Percentiles rank a stretch among this genome's conserved stretches.
These are phyloP conservation scores for Brachionus plicatilis DNA, from an alignment of 1,140 invertebrate species.

Conservation along the genomic window DNA sequence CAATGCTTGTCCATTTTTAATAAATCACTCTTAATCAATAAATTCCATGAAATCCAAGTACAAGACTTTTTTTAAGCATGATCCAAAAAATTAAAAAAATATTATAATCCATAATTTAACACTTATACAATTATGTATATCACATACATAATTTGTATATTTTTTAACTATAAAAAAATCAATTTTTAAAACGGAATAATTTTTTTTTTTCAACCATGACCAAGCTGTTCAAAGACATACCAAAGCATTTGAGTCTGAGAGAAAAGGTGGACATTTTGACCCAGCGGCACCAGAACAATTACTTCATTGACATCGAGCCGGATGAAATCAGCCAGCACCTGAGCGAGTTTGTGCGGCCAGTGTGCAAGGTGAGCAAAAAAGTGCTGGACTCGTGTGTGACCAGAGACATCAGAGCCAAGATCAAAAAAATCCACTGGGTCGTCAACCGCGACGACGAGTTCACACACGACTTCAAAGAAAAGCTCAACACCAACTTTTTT, in stretches of 20 bases:
- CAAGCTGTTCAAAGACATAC: background rate
- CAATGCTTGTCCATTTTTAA: too few species aligned
- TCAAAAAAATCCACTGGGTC: background rate
- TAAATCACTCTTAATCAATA: background rate
- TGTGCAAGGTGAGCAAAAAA: background rate
- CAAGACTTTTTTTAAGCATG: background rate
- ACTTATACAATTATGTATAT: background rate
- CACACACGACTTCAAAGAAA: background rate
- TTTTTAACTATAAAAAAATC: background rate
- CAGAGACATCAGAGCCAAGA: background rate
- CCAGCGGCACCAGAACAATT: background rate
- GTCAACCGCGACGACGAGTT: background rate
- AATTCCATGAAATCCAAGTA: background rate
- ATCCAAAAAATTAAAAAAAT: background rate
- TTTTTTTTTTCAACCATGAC: background rate
- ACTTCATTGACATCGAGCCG: background rate
- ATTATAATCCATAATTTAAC: background rate
- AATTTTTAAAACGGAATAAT: background rate
- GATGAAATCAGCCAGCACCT: background rate
- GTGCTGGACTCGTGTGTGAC: background rate
- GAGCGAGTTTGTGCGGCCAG: background rate
- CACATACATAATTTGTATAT: background rate
- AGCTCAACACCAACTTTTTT: background rate
- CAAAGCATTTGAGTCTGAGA: background rate
- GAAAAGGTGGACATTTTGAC: background rate